Evolutionary conservation across 2,888 invertebrate species (phyloP).

Genomic region (Furcula furcula): DNA sequence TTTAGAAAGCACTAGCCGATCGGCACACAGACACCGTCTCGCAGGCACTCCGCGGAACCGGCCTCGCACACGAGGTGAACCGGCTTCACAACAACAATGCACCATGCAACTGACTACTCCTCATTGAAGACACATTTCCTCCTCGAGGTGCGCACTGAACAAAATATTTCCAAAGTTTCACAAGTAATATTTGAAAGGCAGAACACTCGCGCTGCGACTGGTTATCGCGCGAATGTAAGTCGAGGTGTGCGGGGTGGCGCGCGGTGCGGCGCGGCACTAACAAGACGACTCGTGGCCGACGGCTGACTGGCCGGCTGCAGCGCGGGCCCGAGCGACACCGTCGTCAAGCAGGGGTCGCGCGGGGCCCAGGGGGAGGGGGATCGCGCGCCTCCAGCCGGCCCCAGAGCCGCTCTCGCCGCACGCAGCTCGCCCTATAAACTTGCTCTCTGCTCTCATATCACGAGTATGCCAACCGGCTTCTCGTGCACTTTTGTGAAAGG

Average conservation of each 20-base stretch:
- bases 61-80: conserved; percentile 53
- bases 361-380: conserved; percentile 17
- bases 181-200: conserved; percentile 28
- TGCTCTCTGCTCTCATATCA: conserved; percentile 61
- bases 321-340: conserved; percentile 34
- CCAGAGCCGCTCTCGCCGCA: conserved; percentile 35
- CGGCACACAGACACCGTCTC: conserved; percentile 32
- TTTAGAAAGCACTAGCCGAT: conserved; percentile 28
- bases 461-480: conserved; percentile 46
- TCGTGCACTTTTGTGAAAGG: conserved; percentile 67
- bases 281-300: conserved; percentile 28
- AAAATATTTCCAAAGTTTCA: conserved; percentile 36
- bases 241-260: conserved; percentile 40
- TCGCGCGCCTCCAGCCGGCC: conserved; percentile 16
- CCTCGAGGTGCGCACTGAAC: conserved; percentile 27
- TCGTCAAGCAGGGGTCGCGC: conserved; percentile 19
- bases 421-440: conserved; percentile 66
- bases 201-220: conserved; percentile 31
- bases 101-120: conserved; percentile 35
- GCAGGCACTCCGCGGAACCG: conserved; percentile 45
- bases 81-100: conserved; percentile 48
- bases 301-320: conserved; percentile 49
- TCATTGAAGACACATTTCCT: too few relatives aligned
- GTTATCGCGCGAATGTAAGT: conserved; percentile 38
- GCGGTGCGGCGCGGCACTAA: conserved; percentile 5